Conservation (phyloP, 2,113 vertebrate genomes). For the Indicator indicator region DNA sequence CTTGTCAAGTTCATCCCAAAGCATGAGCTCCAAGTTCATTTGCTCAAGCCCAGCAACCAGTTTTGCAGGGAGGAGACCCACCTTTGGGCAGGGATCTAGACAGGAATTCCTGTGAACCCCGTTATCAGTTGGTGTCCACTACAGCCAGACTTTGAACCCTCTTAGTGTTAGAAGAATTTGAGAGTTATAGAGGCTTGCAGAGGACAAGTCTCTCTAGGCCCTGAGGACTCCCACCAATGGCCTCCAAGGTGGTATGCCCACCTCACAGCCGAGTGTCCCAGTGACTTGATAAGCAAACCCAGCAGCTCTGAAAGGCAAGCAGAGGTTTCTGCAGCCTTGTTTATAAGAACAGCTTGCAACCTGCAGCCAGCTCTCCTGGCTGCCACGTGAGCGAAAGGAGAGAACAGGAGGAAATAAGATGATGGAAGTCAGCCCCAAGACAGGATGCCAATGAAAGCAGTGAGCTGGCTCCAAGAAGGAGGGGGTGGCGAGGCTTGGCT, state of each 20-base stretch:
- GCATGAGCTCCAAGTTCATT: not conserved
- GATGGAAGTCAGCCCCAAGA: slow-evolving; percentile 62
- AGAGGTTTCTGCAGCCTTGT: slow-evolving; percentile 28
- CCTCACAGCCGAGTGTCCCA: not conserved
- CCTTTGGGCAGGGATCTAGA: not conserved
- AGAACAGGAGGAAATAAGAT: slow-evolving; percentile 71
- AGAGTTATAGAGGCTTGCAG: not conserved
- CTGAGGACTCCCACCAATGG: not conserved
- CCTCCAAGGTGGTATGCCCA: not conserved
- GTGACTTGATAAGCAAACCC: not conserved
- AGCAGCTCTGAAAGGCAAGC: not conserved
- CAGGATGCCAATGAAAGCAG: slow-evolving; percentile 69
- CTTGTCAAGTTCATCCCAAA: not conserved
- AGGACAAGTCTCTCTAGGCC: not conserved
- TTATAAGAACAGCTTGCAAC: slow-evolving; percentile 50
- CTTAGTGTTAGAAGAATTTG: not conserved
- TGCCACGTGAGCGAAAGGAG: slow-evolving; percentile 60
- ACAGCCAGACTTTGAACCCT: not conserved
- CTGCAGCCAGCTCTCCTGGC: slow-evolving; percentile 59
- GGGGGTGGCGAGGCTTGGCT: slow-evolving; percentile 36
- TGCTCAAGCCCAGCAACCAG: not conserved
- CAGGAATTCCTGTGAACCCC: not conserved
- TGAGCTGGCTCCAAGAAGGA: slow-evolving; percentile 47
- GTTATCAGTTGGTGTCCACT: not conserved
- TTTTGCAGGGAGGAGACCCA: not conserved